These are phyloP conservation scores for Cosmopolites sordidus DNA, from an alignment of 2,888 invertebrate species.

Conservation along the genomic window DNA sequence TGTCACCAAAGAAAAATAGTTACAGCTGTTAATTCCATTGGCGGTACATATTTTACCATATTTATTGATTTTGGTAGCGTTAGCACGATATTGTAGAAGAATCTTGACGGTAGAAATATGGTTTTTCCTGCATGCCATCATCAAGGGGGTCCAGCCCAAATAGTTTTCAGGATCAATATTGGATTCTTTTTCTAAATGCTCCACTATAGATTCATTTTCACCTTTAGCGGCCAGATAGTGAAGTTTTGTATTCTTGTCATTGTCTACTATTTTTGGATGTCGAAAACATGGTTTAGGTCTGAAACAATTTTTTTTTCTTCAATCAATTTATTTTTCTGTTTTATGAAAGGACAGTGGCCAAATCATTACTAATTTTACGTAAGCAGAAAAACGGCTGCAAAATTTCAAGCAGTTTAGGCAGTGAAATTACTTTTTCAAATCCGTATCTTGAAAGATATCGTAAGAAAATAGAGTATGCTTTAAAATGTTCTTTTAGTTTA, in stretches of 20 bases:
- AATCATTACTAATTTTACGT: no score
- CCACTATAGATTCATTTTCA: conserved; percentile 30
- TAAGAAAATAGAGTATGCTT: no score
- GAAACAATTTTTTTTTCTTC: no score
- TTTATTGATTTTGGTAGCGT: conserved; percentile 40
- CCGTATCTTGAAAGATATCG: no score
- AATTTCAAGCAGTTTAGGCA: no score
- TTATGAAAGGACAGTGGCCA: no score
- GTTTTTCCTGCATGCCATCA: conserved; percentile 45
- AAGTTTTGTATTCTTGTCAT: conserved; percentile 41
- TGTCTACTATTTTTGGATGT: conserved; percentile 35
- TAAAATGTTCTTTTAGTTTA: no score
- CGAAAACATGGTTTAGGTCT: background rate
- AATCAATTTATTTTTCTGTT: no score
- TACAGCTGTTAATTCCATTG: no score
- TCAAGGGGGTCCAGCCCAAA: conserved; percentile 46
- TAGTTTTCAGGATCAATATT: conserved; percentile 40
- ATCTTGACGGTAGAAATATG: conserved; percentile 36
- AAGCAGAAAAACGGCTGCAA: no score
- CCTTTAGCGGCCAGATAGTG: conserved; percentile 41
- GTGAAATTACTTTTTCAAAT: no score
- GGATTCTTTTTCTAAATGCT: conserved; percentile 27
- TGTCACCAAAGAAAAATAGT: conserved; percentile 20
- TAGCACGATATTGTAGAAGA: conserved; percentile 40
- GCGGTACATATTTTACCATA: conserved; percentile 39